Percentiles rank a stretch among this genome's conserved stretches.
Evolutionary conservation across 2,888 invertebrate species (phyloP).

Genomic region (Reticulitermes lucifugus): DNA sequence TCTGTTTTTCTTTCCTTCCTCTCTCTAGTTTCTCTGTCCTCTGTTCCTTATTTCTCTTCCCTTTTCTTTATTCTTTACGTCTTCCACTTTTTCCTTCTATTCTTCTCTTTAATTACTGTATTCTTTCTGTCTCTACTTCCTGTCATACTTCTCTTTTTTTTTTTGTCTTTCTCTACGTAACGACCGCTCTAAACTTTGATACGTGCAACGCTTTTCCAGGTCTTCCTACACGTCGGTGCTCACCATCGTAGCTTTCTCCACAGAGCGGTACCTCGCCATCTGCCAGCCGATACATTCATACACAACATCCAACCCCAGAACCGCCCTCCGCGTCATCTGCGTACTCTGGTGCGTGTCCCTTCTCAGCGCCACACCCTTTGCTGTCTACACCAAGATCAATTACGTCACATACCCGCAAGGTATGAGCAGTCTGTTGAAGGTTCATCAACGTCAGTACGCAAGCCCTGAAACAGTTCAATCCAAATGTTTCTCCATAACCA

Average conservation of each 20-base stretch:
- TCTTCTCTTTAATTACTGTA: neutral
- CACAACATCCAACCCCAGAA: slow-evolving; percentile 83
- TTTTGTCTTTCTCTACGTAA: no score
- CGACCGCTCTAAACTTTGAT: no score
- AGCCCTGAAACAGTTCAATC: no score
- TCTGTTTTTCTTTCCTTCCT: no score
- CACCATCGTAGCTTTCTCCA: slow-evolving; percentile 92
- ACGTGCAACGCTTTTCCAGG: slow-evolving; percentile 65
- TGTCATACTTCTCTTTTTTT: neutral
- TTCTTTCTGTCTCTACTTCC: no score
- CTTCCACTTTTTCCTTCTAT: neutral
- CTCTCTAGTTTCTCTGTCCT: no score
- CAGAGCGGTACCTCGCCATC: slow-evolving; percentile 91
- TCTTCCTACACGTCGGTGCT: slow-evolving; percentile 91
- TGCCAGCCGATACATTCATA: slow-evolving; percentile 89
- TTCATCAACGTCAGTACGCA: no score
- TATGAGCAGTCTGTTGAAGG: slow-evolving; percentile 56
- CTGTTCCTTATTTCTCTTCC: no score
- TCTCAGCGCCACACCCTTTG: slow-evolving; percentile 81
- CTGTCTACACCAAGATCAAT: slow-evolving; percentile 78
- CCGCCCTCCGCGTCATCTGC: slow-evolving; percentile 84
- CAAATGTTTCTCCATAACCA: no score
- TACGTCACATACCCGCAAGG: slow-evolving; percentile 80
- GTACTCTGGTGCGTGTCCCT: slow-evolving; percentile 82
- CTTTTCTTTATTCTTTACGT: no score